Percentiles rank a stretch among this genome's conserved stretches.
phyloP scores from a whole-genome alignment of 1,140 invertebrate species.

The Lepidurus couesii region DNA sequence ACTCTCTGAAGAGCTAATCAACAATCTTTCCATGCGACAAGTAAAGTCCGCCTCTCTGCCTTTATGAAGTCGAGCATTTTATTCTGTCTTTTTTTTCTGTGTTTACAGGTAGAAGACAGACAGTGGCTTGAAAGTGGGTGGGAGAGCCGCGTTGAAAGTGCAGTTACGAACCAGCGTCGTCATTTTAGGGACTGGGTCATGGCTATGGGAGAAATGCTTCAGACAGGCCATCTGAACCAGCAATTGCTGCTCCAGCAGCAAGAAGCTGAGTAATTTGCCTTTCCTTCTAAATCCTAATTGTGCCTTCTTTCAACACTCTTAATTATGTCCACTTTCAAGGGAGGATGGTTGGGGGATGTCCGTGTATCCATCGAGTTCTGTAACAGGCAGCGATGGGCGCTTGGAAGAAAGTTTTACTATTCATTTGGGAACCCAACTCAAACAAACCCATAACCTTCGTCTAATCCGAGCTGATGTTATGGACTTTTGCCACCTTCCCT shows the following conservation, averaged over 20 bases:
- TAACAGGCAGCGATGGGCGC: conserved; percentile 43
- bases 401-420: conserved; percentile 96
- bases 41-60: neutral
- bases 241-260: conserved; percentile 9
- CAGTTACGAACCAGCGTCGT: conserved; percentile 63
- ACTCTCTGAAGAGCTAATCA: conserved; percentile 69
- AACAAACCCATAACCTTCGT: conserved; percentile 95
- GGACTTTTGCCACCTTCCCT: conserved; percentile 63
- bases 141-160: conserved; percentile 65
- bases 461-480: conserved; percentile 79
- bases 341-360: conserved; percentile 38
- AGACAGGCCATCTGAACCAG: conserved; percentile 27
- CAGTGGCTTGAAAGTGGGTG: conserved; percentile 67
- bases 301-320: neutral
- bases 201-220: conserved; percentile 38
- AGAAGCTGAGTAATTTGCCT: conserved; percentile 23
- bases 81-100: neutral
- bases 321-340: conserved; percentile 16
- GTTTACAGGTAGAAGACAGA: conserved; percentile 59
- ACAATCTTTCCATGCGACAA: conserved; percentile 63
- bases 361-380: conserved; percentile 40
- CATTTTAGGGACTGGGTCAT: conserved; percentile 76
- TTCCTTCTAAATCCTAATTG: neutral
- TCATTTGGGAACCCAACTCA: conserved; percentile 93
- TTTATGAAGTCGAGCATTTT: neutral